These are phyloP conservation scores for Etheostoma nigrum DNA, from an alignment of 2,797 vertebrate species.

Conservation along the genomic window DNA sequence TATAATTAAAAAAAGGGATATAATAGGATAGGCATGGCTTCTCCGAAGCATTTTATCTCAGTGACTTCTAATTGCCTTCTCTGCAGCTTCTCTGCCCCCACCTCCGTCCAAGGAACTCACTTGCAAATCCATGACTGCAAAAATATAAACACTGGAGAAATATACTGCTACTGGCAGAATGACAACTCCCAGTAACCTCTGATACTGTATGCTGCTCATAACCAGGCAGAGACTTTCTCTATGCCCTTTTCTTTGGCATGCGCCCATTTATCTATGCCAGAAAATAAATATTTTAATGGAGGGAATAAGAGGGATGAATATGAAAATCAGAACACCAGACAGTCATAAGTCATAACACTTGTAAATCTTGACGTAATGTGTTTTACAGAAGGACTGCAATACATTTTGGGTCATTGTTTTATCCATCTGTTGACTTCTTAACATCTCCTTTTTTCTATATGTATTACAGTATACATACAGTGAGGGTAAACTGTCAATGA, in stretches of 20 bases:
- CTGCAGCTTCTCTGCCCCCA: constrained; percentile 9
- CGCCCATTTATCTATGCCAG: constrained; percentile 34
- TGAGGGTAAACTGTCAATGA: not conserved
- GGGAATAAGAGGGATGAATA: constrained; percentile 41
- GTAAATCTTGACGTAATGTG: constrained; percentile 35
- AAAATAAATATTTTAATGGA: constrained; percentile 50
- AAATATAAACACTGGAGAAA: constrained; percentile 52
- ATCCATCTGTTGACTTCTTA: not conserved
- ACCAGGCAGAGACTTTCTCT: constrained; percentile 28
- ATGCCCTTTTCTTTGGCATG: constrained; percentile 44
- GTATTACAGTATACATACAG: not conserved
- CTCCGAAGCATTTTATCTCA: constrained; percentile 43
- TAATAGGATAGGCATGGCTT: constrained; percentile 47
- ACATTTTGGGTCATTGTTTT: constrained; percentile 23
- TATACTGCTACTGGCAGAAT: constrained; percentile 45
- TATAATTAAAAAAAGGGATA: constrained; percentile 32
- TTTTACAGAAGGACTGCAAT: constrained; percentile 32
- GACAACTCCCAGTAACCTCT: constrained; percentile 43
- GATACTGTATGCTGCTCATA: constrained; percentile 34
- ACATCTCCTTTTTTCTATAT: constrained; percentile 11
- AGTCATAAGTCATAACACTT: constrained; percentile 47
- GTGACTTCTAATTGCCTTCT: constrained; percentile 42
- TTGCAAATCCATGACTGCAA: constrained; percentile 39
- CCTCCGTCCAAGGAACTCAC: constrained; percentile 11
- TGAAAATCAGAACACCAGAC: constrained; percentile 48